Base-by-base conservation (phyloP, 2,888 invertebrate genomes). In the Limnephilus auricula region DNA sequence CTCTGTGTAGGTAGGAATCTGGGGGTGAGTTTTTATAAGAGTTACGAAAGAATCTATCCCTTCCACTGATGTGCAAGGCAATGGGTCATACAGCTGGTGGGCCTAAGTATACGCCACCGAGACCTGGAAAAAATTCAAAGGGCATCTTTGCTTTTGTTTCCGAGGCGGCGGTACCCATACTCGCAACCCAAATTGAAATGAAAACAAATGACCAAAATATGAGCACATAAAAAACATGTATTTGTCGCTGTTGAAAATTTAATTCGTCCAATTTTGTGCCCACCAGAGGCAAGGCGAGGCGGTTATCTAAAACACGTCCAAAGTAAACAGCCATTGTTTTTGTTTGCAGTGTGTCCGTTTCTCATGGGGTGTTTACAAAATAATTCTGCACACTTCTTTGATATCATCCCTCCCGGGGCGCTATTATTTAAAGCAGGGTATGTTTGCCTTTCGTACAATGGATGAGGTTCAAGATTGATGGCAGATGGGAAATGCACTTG, bases 301-400 rank as follows among this genome's bases (percentile, higher is more conserved):
- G 37, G 34, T n/a, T 83, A 83, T 2, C 31, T 85, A 85, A 50
- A 88, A 88, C 87, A 31, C 79, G 32, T 18, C 30, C 34, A 88
- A 88, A 88, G 87, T 79, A 79, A 78, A 31, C 87, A 31, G n/a
- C 34, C 80, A 79, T 45, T 79, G 89, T 89, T 89, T 45, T 89
- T 80, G 89, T 89, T 89, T 89, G 80, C 89, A 82, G 78, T 88
- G 34, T 37, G 80, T 79, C 45, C 89, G 45, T 89, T 82, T 82
- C 80, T 80, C 89, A 80, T 31, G 45, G 79, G 89, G 80, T 31
- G 89, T 34, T 40, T 34, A 31, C 89, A 89, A 89, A 89, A 45
- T 82, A 89, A 80, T 89, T 80, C 31, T 80, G 80, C 89, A 45
- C 89, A 79, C 37, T 87, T 88, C 88, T 82, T 79, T 80, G 80